Base-by-base conservation (phyloP, 92 coral and sea anemone genomes). In the Phymanthus crucifer region DNA sequence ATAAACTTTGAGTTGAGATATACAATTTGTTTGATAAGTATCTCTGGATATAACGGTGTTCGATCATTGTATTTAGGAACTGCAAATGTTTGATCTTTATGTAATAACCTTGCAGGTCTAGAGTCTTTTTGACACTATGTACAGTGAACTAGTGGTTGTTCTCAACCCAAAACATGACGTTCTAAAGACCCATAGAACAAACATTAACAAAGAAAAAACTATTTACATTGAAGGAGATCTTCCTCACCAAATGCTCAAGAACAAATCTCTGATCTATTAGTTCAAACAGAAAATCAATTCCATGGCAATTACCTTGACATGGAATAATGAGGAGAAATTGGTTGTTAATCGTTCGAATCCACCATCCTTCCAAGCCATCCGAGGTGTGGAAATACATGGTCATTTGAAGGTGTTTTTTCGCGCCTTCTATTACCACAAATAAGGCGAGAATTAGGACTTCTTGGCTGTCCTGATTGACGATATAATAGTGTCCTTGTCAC, bases 301-400 rank as follows among this genome's bases (percentile, higher is more conserved):
- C 72, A 66, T 47, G 40, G 76, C 84, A 85, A 79, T 85, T 80
- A 85, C 66, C 72, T 61, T 46, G 57, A 54, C 89, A 73, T 75
- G 57, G 43, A 27, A 54, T 82, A 82, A 77, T 82, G 80, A 82
- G 73, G 36, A 27, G 73, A 82, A 66, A 81, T 78, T 40, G 80
- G 74, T 80, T 69, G 73, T 26, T 84, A 82, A 80, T 80, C 38
- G 78, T 46, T 6, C 52, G 45, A 6, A 46, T 40, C 23, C 52
- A 66, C 71, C 71, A 32, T 66, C 31, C 29, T 66, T 21, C 26
- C 71, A 21, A 66, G 32, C 29, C 71, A 66, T 66, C 14, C 35
- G 73, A 69, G 73, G 73, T 69, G 43, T 69, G 40, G 34, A 69
- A 29, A 69, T 69, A 34, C 18, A 34, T 69, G 73, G 57, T 32